Conservation (phyloP, 1,140 invertebrate genomes). For the Pachyrhynchus sulphureomaculatus region DNA sequence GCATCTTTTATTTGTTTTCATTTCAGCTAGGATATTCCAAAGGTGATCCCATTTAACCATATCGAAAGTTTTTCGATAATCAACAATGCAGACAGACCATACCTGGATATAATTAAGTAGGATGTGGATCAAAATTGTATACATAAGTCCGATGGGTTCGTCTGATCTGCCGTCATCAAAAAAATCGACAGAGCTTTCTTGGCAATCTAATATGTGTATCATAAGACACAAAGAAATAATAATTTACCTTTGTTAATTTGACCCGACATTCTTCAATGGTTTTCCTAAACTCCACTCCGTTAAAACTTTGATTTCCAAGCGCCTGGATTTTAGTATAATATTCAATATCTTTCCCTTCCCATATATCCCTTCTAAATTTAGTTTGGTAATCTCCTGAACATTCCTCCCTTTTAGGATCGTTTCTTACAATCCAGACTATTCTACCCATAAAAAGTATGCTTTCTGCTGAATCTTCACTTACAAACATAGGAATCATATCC, state of each 20-base stretch:
- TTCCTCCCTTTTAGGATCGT: conserved; percentile 40
- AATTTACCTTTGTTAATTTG: conserved; percentile 63
- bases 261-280: conserved; percentile 71
- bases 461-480: conserved; percentile 46
- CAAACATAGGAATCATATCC: conserved; percentile 45
- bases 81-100: too few species aligned
- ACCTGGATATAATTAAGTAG: too few species aligned
- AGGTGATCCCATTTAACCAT: too few species aligned
- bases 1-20: too few species aligned
- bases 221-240: too few species aligned
- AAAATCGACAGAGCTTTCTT: too few species aligned
- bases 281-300: conserved; percentile 62
- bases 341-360: conserved; percentile 69
- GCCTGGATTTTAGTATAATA: conserved; percentile 60
- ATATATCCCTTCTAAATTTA: conserved; percentile 53
- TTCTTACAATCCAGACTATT: conserved; percentile 49
- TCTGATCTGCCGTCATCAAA: too few species aligned
- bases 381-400: conserved; percentile 36
- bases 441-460: conserved; percentile 49
- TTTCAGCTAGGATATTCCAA: too few species aligned
- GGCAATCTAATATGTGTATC: too few species aligned
- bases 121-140: too few species aligned
- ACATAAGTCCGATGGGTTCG: too few species aligned
- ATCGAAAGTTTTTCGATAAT: too few species aligned
- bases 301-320: conserved; percentile 44